Evolutionary conservation across 2,888 invertebrate species (phyloP).

Genomic region (Choreutis nemorana): DNA sequence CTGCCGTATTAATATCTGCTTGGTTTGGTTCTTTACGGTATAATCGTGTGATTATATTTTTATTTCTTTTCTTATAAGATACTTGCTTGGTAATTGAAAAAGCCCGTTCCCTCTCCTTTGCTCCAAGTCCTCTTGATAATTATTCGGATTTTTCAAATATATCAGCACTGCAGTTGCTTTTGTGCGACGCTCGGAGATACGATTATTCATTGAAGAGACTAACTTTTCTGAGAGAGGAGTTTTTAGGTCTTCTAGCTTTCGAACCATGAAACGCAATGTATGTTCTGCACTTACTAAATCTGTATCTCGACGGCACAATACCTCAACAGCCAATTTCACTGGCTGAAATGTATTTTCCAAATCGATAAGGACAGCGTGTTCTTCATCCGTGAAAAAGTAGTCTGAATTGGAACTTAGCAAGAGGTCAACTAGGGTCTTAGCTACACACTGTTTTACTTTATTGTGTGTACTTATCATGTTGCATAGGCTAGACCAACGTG

Average conservation of each 20-base stretch:
- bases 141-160: neutral
- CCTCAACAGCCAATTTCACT: slow-evolving; percentile 1
- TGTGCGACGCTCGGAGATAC: neutral
- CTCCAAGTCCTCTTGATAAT: neutral
- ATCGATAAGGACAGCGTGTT: slow-evolving; percentile 2
- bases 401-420: slow-evolving; percentile 2
- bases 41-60: slow-evolving; percentile 1
- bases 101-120: too few species aligned
- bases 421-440: slow-evolving; percentile 1
- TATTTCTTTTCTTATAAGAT: slow-evolving; percentile 1
- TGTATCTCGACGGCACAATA: neutral
- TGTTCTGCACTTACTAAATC: too few species aligned
- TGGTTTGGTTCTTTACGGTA: slow-evolving; percentile 1
- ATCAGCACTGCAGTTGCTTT: neutral
- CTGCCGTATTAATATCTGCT: slow-evolving; percentile 1
- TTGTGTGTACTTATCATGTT: slow-evolving; percentile 2
- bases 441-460: slow-evolving; percentile 3
- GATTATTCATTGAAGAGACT: neutral
- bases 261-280: neutral
- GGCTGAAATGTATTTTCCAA: slow-evolving; percentile 1
- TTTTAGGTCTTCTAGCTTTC: neutral
- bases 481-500: slow-evolving; percentile 1
- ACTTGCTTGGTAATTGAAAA: too few species aligned
- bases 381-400: slow-evolving; percentile 3
- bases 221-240: neutral